Conservation (phyloP, 2,113 vertebrate species). For the Rhynchomys soricoides region DNA sequence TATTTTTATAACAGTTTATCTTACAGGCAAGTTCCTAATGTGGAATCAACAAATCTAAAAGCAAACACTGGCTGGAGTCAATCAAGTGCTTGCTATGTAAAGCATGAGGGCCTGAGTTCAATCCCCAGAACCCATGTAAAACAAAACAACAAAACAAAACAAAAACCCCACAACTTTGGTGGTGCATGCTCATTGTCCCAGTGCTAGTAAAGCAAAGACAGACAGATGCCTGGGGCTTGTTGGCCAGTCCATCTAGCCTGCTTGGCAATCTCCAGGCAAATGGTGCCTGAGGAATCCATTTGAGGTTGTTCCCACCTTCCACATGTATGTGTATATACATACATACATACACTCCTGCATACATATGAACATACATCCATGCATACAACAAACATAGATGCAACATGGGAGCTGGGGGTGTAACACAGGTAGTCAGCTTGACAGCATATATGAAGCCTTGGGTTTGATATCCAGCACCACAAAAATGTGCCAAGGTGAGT, state of each 20-base stretch:
- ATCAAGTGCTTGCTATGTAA: not conserved
- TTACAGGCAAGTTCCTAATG: slow-evolving; percentile 16
- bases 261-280: not conserved
- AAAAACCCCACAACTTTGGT: too few relatives aligned
- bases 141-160: not conserved
- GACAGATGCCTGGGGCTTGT: not conserved
- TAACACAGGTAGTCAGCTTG: not conserved
- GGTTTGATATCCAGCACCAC: not conserved
- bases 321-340: not conserved
- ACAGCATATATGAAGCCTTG: not conserved
- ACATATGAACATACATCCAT: not conserved
- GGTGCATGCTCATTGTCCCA: not conserved
- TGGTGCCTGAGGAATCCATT: not conserved
- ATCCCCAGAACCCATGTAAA: not conserved
- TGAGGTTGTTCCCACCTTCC: not conserved
- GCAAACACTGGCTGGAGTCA: not conserved
- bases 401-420: not conserved
- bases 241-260: not conserved
- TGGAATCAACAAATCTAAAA: not conserved
- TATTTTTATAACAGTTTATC: not conserved
- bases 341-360: not conserved
- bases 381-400: not conserved
- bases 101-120: not conserved
- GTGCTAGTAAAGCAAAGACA: not conserved
- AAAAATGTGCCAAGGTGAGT: too few relatives aligned